Evolutionary conservation across 2,888 invertebrate genomes (phyloP).

Genomic region (Thysanoteuthis rhombus): DNA sequence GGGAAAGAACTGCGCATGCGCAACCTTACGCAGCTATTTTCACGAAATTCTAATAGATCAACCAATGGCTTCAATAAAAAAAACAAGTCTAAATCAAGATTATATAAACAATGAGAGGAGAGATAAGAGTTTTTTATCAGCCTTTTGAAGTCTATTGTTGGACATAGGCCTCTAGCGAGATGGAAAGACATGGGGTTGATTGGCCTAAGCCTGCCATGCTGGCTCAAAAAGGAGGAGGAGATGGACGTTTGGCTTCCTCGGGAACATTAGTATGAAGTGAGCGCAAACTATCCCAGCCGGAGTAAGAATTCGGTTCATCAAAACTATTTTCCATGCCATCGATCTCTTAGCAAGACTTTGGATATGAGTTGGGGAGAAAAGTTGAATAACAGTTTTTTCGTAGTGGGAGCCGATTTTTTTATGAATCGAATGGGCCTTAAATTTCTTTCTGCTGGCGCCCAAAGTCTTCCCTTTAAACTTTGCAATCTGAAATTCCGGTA

Average conservation of each 20-base stretch:
- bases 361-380: background rate
- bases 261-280: no score
- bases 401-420: background rate
- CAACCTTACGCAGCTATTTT: background rate
- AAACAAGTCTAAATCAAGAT: background rate
- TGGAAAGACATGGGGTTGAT: no score
- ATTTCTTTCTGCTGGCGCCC: background rate
- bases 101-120: background rate
- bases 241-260: no score
- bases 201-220: no score
- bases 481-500: background rate
- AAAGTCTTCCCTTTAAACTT: background rate
- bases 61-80: background rate
- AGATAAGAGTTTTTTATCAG: no score
- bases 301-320: no score
- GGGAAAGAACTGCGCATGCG: background rate
- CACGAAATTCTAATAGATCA: background rate
- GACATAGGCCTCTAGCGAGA: no score
- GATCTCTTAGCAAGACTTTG: no score
- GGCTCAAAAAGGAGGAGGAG: no score
- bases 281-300: no score
- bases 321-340: no score
- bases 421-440: background rate
- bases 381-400: background rate
- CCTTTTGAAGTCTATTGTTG: no score